Base-by-base conservation (phyloP, 1,140 invertebrate genomes). In the Drosophila rhopaloa region DNA sequence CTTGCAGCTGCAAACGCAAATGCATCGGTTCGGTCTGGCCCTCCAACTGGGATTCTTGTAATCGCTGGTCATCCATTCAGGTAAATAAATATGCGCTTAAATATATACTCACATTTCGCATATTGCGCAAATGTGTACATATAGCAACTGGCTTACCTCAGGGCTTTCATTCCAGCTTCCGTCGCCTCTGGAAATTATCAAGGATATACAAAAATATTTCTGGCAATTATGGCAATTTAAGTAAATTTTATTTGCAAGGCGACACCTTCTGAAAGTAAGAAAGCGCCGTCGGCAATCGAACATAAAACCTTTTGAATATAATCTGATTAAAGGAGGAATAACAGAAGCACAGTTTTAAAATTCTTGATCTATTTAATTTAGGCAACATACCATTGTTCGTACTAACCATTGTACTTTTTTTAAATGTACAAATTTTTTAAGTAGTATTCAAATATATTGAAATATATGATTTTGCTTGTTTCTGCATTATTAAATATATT, bases 1-100 rank as follows among this genome's bases (percentile, higher is more conserved):
- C 62, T 67, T 47, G 58, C 70, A 58, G 37, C 47, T 58, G 44
- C 57, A 68, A 58, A 35, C 68, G 63, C 32, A 63, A 60, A 60
- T 40, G 51, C 56, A 51, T 58, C 54, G 65, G 60, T 35, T 55
- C 32, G 62, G 24, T 70, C 44, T 35, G 27, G 27, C 14, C 48
- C 68, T 73, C 19, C 29, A 38, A 29, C 58, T 32, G 59, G 41
- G 56, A 51, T 19, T 57, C 63, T 38, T 61, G 74, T 77, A 77
- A 78, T 78, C 56, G 75, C 24, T 24, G 57, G 65, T 44, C 55
- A 77, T 78, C 51, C 74, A 77, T 78, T 71, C 74, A 62, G 75
- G 75, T 78, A 62, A 77, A 77, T 77, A 77, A 77, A 77, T 76
- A 50, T 75, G 60, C 44, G 10, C 40, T 40, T 40, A 19, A 35